Evolutionary conservation across 64 coral and sea anemone genomes (phyloP), one percentile per base, ranked within the genome.

Genomic region (Acropora tenuis): DNA sequence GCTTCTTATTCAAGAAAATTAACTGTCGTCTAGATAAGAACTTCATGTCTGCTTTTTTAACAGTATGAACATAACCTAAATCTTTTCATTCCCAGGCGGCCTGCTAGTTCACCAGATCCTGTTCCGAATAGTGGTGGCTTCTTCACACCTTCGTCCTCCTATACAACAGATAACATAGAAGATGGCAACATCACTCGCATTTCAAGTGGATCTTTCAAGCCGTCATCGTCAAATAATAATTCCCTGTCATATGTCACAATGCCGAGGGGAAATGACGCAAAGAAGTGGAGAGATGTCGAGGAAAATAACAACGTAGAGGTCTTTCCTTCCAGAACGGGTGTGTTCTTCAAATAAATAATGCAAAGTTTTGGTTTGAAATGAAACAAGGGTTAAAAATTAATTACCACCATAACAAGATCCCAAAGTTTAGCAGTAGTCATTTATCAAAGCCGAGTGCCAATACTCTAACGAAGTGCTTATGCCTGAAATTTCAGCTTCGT

Each of bases 221-320:
- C 95, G 16, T 69, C 92, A 44, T 93, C 86, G 1, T 88, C 86
- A 1, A 84, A 82, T 73, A 88, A 67, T 69, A 47, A 91, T 10
- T 49, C 46, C 12, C 86, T 90, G 8, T 80, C 92, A 1, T 98
- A 98, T 89, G 96, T 90, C 43, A 98, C 96, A 44, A 78, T 98
- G 71, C 96, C 96, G 9, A 84, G 96, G 87, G 90, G 90, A 6
- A 41, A 50, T 18, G 71, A 97, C 78, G 42, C 63, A 69, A 82
- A 91, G 48, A 72, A 48, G 79, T 87, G 83, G 67, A 91, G 43
- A 79, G 57, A 86, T 18, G 41, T 69, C 80, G 88, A 79, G 85
- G 92, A 94, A 76, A 91, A 94, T 47, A 88, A 89, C 47, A 87
- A 92, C 63, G 85, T 84, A 59, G 79, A 91, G 15, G 71, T 49